Conservation (phyloP, 2,113 vertebrate species). For the Neogobius melanostomus region DNA sequence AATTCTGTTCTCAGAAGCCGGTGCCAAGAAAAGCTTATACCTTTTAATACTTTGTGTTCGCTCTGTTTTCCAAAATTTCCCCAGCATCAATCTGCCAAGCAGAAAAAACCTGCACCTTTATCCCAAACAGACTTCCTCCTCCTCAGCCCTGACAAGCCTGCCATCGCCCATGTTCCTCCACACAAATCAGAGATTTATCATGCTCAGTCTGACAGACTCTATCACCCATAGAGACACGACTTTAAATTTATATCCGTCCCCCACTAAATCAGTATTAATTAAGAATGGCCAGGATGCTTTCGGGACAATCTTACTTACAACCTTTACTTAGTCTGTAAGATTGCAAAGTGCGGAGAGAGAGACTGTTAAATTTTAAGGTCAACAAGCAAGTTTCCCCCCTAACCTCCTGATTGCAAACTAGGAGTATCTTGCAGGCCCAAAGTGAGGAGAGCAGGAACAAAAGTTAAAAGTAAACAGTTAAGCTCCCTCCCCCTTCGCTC, state of each 20-base stretch:
- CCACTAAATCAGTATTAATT: constrained; percentile 3
- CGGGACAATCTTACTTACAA: not conserved
- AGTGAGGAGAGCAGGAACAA: too few species aligned
- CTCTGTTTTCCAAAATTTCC: constrained; percentile 39
- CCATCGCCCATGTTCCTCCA: constrained; percentile 27
- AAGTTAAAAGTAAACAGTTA: too few species aligned
- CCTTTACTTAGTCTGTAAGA: not conserved
- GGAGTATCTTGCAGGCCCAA: too few species aligned
- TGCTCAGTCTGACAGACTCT: constrained; percentile 13
- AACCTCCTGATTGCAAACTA: too few species aligned
- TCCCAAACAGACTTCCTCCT: constrained; percentile 29
- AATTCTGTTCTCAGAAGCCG: constrained; percentile 67
- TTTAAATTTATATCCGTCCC: constrained; percentile 14
- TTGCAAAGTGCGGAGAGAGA: too few species aligned
- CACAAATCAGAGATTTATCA: constrained; percentile 35
- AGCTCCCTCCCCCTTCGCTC: too few species aligned
- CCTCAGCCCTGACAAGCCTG: constrained; percentile 40
- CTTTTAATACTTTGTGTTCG: constrained; percentile 69
- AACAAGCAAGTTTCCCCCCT: too few species aligned
- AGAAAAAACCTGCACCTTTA: constrained; percentile 32
- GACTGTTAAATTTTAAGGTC: too few species aligned
- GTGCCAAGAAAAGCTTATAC: constrained; percentile 73
- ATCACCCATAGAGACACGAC: constrained; percentile 4
- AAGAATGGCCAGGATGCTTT: not conserved
- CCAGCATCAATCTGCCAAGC: constrained; percentile 35